Evolutionary conservation across 2,888 invertebrate genomes (phyloP).

Genomic region (Dugesia japonica): DNA sequence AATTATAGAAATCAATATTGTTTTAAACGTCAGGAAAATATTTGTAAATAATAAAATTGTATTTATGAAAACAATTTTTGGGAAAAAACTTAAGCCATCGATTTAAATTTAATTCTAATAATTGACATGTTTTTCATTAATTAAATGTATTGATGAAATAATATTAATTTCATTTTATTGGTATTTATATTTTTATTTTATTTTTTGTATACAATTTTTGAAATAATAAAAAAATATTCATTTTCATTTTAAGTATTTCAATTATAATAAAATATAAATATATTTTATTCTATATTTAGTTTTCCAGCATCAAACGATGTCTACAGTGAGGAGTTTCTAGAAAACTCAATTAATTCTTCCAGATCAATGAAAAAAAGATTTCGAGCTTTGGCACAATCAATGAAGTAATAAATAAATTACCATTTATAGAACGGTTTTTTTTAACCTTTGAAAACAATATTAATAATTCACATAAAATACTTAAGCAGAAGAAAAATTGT

Average conservation of each 20-base stretch:
- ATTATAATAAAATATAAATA: neutral
- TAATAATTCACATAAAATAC: no score
- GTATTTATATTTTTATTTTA: slow-evolving; percentile 25
- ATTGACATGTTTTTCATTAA: no score
- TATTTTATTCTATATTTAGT: slow-evolving; percentile 35
- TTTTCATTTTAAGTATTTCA: neutral
- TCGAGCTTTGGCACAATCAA: slow-evolving; percentile 20
- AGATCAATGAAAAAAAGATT: slow-evolving; percentile 28
- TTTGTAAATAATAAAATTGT: no score
- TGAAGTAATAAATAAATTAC: neutral
- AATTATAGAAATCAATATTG: no score
- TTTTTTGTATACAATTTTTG: slow-evolving; percentile 32
- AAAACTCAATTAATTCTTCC: neutral
- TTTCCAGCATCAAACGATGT: slow-evolving; percentile 38
- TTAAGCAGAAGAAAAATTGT: no score
- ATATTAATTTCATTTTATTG: neutral
- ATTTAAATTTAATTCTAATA: no score
- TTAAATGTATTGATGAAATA: no score
- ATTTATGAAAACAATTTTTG: no score
- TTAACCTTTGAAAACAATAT: no score
- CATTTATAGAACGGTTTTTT: no score
- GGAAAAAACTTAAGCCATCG: no score
- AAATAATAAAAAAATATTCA: neutral
- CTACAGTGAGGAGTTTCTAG: neutral
- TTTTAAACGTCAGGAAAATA: no score